phyloP scores from a whole-genome alignment of 2,113 vertebrate species.

The Myocastor coypus region DNA sequence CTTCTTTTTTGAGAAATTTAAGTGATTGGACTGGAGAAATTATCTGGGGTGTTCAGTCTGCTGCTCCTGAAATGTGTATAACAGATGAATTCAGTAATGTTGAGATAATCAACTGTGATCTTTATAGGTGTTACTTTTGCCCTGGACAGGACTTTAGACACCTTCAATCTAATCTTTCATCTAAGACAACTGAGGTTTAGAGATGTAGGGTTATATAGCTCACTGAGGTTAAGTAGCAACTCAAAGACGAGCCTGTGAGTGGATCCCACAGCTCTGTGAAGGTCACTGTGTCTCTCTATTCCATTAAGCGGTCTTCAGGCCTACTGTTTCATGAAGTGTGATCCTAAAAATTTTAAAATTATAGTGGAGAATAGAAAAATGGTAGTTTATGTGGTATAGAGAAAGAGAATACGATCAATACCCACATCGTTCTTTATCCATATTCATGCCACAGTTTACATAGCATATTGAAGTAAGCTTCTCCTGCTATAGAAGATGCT shows the following conservation, averaged over 20 bases:
- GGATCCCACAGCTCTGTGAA: background rate
- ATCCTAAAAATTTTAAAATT: background rate
- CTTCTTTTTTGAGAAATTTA: conserved; percentile 17
- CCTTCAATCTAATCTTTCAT: background rate
- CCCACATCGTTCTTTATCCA: too few relatives aligned
- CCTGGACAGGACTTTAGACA: background rate
- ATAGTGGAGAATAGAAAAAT: background rate
- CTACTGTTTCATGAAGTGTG: background rate
- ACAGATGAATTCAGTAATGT: background rate
- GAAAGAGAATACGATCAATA: background rate
- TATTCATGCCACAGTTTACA: background rate
- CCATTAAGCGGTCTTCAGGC: background rate
- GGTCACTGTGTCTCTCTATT: background rate
- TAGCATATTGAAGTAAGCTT: background rate
- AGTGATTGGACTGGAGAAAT: background rate
- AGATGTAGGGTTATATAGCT: background rate
- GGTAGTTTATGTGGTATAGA: background rate
- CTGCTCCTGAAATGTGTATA: background rate
- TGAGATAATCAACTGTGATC: background rate
- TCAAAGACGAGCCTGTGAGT: background rate
- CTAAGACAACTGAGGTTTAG: background rate
- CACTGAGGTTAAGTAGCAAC: background rate
- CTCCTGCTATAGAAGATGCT: background rate
- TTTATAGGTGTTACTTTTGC: background rate
- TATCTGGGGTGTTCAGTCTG: background rate